Conservation (phyloP, 2,888 invertebrate species). For the Ormyrus pomaceus region DNA sequence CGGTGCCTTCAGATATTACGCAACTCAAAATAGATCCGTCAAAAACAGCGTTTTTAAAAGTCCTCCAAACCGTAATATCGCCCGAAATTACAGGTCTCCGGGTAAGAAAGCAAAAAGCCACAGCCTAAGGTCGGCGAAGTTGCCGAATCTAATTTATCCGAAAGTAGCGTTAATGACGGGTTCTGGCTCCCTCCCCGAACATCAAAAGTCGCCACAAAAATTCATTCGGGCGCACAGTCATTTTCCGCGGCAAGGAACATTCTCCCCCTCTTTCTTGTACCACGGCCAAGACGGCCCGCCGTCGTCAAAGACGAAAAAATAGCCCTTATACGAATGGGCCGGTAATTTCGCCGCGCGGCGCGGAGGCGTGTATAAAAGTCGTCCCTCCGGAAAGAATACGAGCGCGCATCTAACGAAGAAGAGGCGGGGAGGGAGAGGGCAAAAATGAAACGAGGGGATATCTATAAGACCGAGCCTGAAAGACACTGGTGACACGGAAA, state of each 20-base stretch:
- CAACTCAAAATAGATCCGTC: too few species aligned
- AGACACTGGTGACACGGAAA: conserved; percentile 42
- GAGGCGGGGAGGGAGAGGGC: conserved; percentile 4
- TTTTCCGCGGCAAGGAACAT: conserved; percentile 19
- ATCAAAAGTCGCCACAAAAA: conserved; percentile 1
- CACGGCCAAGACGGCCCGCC: background rate
- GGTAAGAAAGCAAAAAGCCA: too few species aligned
- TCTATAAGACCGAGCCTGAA: conserved; percentile 5
- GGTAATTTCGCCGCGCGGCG: conserved; percentile 51
- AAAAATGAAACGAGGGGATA: conserved; percentile 29
- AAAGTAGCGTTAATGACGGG: background rate
- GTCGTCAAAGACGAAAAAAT: conserved; percentile 48
- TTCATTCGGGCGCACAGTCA: conserved; percentile 36
- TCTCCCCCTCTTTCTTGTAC: background rate
- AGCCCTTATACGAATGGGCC: conserved; percentile 24
- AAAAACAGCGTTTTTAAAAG: too few species aligned
- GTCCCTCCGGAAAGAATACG: too few species aligned
- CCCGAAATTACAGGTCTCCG: too few species aligned
- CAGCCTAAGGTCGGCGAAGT: background rate
- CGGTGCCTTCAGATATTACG: too few species aligned
- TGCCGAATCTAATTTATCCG: background rate
- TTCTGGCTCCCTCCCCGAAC: background rate
- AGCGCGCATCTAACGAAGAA: background rate
- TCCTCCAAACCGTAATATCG: too few species aligned
- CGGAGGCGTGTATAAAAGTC: conserved; percentile 22